Evolutionary conservation across 2,888 invertebrate species (phyloP).

Genomic region (Drosophila anomalipes): DNA sequence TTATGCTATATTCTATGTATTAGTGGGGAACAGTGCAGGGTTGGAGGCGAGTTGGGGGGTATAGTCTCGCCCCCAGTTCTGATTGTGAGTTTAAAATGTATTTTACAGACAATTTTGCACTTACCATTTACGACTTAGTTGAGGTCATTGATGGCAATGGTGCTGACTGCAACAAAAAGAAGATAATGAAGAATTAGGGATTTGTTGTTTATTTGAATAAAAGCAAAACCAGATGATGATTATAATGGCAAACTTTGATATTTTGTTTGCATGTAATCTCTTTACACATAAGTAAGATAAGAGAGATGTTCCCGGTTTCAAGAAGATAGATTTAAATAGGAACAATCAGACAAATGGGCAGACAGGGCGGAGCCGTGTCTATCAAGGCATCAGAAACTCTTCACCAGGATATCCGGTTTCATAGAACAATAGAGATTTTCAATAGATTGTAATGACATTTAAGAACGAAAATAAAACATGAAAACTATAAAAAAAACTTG

Average conservation of each 20-base stretch:
- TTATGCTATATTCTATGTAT: conserved; percentile 17
- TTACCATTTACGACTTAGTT: conserved; percentile 71
- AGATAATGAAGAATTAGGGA: background rate
- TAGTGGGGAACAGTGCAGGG: background rate
- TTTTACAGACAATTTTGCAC: conserved; percentile 71
- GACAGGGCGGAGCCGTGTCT: background rate
- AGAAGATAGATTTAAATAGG: background rate
- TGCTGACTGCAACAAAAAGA: conserved; percentile 39
- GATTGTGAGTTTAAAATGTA: conserved; percentile 63
- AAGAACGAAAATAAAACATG: no score
- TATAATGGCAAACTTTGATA: background rate
- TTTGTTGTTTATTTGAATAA: conserved; percentile 10
- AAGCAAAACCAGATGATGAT: background rate
- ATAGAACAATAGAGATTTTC: background rate
- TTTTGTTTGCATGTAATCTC: background rate
- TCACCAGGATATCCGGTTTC: background rate
- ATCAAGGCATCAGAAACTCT: background rate
- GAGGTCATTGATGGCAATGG: conserved; percentile 59
- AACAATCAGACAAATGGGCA: background rate
- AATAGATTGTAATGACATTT: no score
- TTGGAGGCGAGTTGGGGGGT: background rate
- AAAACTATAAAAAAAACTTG: background rate
- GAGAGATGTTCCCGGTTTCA: background rate
- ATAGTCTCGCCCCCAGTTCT: background rate
- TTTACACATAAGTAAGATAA: background rate